These are phyloP conservation scores for Halesus radiatus DNA, from an alignment of 1,140 invertebrate genomes.

Conservation along the genomic window DNA sequence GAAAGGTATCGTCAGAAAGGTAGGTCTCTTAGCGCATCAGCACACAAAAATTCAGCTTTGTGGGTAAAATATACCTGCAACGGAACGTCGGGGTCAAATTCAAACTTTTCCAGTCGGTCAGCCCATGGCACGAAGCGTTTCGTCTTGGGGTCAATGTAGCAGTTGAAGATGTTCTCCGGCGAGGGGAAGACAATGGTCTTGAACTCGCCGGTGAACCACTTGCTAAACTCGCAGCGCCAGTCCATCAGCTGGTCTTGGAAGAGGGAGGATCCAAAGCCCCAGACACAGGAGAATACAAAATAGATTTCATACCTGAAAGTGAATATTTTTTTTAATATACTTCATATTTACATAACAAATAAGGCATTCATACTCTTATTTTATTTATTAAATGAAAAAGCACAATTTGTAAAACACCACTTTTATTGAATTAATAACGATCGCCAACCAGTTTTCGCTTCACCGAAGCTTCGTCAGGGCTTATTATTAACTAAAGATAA, in stretches of 20 bases:
- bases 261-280: constrained; percentile 93
- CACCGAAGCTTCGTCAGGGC: too few relatives aligned
- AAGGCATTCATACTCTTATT: too few relatives aligned
- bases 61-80: constrained; percentile 75
- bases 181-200: constrained; percentile 91
- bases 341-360: too few relatives aligned
- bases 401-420: too few relatives aligned
- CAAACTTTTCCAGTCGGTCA: constrained; percentile 81
- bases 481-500: too few relatives aligned
- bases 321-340: too few relatives aligned
- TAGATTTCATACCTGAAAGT: constrained; percentile 86
- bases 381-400: too few relatives aligned
- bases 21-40: too few relatives aligned
- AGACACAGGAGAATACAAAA: constrained; percentile 92
- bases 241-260: constrained; percentile 92
- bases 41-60: too few relatives aligned
- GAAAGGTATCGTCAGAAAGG: too few relatives aligned
- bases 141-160: constrained; percentile 88
- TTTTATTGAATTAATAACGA: too few relatives aligned
- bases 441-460: too few relatives aligned
- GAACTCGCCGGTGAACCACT: constrained; percentile 89
- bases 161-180: constrained; percentile 89
- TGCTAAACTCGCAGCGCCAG: constrained; percentile 93
- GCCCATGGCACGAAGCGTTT: constrained; percentile 91
- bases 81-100: constrained; percentile 89